Evolutionary conservation across 2,888 invertebrate genomes (phyloP).

Genomic region (Brachynemurus nebulosus): DNA sequence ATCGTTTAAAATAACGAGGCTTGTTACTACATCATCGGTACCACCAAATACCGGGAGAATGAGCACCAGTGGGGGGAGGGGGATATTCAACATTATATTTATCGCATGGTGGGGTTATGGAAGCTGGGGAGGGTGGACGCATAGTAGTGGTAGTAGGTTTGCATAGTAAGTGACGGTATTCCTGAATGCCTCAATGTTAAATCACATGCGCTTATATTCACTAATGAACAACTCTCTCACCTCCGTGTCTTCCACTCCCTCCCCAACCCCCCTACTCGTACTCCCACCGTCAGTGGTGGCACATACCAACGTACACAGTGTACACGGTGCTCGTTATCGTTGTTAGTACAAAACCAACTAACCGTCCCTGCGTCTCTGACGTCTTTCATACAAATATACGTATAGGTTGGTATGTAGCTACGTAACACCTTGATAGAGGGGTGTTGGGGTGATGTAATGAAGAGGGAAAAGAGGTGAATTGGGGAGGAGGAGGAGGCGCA

Average conservation of each 20-base stretch:
- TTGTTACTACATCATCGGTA: conserved; percentile 26
- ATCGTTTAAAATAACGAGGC: conserved; percentile 26
- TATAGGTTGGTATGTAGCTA: no score
- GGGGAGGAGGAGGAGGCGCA: no score
- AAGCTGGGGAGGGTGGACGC: not conserved
- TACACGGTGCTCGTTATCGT: no score
- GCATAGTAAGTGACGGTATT: not conserved
- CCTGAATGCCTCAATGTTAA: conserved; percentile 11
- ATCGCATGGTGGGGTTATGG: not conserved
- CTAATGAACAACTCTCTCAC: conserved; percentile 6
- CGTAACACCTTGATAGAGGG: no score
- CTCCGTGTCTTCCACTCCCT: not conserved
- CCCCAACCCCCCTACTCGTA: conserved; percentile 18
- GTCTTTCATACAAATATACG: no score
- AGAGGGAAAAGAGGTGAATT: no score
- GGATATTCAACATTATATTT: not conserved
- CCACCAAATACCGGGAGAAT: conserved; percentile 23
- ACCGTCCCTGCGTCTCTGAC: no score
- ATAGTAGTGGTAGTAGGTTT: not conserved
- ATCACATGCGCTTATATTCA: conserved; percentile 10
- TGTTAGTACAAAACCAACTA: no score
- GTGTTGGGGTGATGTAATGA: no score
- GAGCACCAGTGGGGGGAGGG: conserved; percentile 14
- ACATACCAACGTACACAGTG: no score
- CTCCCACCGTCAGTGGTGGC: no score